Evolutionary conservation across 2,113 vertebrate species (phyloP).

Genomic region (Sylvia atricapilla): DNA sequence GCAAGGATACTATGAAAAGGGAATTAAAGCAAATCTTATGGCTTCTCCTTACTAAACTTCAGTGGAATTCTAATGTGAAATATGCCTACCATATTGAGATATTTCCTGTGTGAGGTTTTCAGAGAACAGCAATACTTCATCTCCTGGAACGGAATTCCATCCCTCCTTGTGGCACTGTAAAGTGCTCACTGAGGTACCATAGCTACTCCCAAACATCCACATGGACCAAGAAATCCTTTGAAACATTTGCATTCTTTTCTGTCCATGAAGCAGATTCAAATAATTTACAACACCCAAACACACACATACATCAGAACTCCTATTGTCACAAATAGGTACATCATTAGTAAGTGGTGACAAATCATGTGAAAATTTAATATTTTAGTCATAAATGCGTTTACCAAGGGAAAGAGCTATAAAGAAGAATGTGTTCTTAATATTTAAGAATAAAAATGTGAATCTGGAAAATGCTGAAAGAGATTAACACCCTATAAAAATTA

Average conservation of each 20-base stretch:
- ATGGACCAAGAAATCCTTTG: not conserved
- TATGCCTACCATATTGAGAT: not conserved
- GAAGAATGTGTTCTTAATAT: not conserved
- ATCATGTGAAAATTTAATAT: not conserved
- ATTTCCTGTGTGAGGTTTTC: not conserved
- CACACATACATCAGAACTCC: not conserved
- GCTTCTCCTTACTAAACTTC: not conserved
- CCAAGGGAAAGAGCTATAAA: not conserved
- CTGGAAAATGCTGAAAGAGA: not conserved
- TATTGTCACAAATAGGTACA: not conserved
- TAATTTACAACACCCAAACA: not conserved
- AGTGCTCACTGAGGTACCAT: not conserved
- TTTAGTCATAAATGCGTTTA: not conserved
- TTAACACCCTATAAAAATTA: not conserved
- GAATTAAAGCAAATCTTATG: not conserved
- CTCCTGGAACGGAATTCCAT: not conserved
- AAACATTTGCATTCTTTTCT: not conserved
- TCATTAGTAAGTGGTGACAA: not conserved
- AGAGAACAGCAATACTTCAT: not conserved
- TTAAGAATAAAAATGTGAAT: not conserved
- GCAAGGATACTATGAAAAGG: not conserved
- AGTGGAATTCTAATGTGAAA: not conserved
- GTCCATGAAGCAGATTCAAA: not conserved
- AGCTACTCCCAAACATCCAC: not conserved
- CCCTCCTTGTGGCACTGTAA: not conserved